phyloP scores from a whole-genome alignment of 2,888 invertebrate species.

The Tiphia femorata region DNA sequence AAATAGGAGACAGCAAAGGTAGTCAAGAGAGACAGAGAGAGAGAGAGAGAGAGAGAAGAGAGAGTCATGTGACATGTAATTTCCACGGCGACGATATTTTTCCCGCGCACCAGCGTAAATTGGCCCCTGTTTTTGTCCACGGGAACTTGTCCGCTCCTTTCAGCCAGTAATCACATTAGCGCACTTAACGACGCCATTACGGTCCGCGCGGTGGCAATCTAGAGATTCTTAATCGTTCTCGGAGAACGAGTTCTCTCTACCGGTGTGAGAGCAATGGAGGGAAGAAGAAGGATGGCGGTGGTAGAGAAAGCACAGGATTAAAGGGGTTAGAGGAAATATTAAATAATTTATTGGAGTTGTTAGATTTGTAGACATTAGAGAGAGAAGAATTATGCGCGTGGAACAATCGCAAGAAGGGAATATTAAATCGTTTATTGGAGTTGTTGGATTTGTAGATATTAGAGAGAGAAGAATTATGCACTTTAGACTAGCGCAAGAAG shows the following conservation, averaged over 20 bases:
- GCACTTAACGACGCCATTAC: conserved; percentile 50
- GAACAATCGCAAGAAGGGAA: no score
- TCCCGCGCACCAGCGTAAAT: conserved; percentile 27
- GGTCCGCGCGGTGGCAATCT: conserved; percentile 32
- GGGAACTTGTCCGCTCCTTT: conserved; percentile 38
- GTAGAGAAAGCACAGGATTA: no score
- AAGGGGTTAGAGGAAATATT: no score
- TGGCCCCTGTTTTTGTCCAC: conserved; percentile 38
- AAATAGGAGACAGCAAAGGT: no score
- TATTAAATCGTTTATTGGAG: no score
- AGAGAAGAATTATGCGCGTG: no score
- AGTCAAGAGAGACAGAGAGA: background rate
- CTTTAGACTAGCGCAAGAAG: no score
- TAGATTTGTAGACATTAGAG: no score
- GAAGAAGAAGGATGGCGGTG: no score
- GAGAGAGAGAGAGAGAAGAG: background rate
- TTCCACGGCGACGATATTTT: conserved; percentile 27
- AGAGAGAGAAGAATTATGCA: no score
- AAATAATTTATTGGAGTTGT: no score
- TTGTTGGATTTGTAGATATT: no score
- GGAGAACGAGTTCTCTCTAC: conserved; percentile 26
- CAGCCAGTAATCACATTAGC: conserved; percentile 50
- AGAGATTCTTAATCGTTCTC: conserved; percentile 46
- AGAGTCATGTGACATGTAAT: conserved; percentile 4
- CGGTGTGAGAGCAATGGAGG: conserved; percentile 24